Evolutionary conservation across 2,113 vertebrate genomes (phyloP).

Genomic region (Hemicordylus capensis): DNA sequence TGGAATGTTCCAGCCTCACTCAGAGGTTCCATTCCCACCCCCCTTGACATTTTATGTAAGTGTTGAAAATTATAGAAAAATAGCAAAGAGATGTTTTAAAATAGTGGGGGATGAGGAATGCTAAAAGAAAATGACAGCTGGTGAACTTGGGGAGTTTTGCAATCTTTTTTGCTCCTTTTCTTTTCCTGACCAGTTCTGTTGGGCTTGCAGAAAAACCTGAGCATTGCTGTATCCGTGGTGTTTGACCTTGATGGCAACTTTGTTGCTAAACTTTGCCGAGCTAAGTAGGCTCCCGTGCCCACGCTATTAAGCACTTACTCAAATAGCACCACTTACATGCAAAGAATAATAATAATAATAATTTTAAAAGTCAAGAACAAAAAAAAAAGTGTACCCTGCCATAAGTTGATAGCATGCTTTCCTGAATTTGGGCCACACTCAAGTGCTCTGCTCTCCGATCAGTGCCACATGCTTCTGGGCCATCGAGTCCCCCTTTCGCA

Average conservation of each 20-base stretch:
- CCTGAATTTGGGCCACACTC: conserved; percentile 71
- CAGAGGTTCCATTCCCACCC: neutral
- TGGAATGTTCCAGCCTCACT: neutral
- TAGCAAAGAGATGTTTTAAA: neutral
- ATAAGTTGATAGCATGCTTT: conserved; percentile 61
- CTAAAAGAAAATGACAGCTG: neutral
- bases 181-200: conserved; percentile 34
- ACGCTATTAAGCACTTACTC: conserved; percentile 43
- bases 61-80: no score
- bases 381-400: neutral
- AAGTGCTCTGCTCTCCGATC: conserved; percentile 61
- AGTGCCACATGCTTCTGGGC: conserved; percentile 83
- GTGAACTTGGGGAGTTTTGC: no score
- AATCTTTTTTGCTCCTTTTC: neutral
- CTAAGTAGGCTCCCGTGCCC: conserved; percentile 37
- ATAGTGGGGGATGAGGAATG: neutral
- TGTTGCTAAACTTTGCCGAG: conserved; percentile 54
- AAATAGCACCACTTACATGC: conserved; percentile 31
- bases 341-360: conserved; percentile 39
- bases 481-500: conserved; percentile 72
- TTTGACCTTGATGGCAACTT: conserved; percentile 70
- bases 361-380: neutral
- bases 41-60: neutral
- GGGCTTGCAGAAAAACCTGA: conserved; percentile 46
- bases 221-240: conserved; percentile 25